Conservation (phyloP, 1,140 invertebrate genomes). For the Sinella curviseta region DNA sequence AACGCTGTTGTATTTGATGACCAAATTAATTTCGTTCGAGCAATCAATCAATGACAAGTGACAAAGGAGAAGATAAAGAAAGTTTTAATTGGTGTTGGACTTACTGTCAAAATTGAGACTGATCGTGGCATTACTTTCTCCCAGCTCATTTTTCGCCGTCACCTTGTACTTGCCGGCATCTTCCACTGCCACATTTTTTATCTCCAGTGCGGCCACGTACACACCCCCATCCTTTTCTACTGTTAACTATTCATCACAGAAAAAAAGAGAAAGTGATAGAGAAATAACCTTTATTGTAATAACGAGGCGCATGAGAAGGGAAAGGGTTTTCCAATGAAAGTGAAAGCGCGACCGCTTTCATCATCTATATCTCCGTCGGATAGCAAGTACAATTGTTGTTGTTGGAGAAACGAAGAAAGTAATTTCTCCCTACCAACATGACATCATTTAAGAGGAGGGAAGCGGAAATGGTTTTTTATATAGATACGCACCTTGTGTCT, state of each 20-base stretch:
- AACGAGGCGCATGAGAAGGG: no score
- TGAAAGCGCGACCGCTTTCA: no score
- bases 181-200: constrained; percentile 90
- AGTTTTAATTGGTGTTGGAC: constrained; percentile 56
- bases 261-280: not conserved
- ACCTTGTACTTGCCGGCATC: constrained; percentile 97
- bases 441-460: not conserved
- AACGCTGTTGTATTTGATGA: no score
- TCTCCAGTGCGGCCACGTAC: constrained; percentile 87
- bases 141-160: constrained; percentile 92
- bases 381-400: no score
- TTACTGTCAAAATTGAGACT: constrained; percentile 97
- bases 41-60: no score
- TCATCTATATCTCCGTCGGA: no score
- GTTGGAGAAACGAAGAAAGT: not conserved
- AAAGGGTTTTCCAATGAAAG: no score
- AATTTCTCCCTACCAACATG: no score
- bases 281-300: no score
- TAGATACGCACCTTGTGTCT: constrained; percentile 73
- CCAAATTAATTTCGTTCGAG: no score
- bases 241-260: constrained; percentile 64
- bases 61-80: not conserved
- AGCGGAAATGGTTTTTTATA: not conserved
- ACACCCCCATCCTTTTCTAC: constrained; percentile 88
- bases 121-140: constrained; percentile 93